Evolutionary conservation across 2,113 vertebrate genomes (phyloP).

Genomic region (Trogon surrucura): DNA sequence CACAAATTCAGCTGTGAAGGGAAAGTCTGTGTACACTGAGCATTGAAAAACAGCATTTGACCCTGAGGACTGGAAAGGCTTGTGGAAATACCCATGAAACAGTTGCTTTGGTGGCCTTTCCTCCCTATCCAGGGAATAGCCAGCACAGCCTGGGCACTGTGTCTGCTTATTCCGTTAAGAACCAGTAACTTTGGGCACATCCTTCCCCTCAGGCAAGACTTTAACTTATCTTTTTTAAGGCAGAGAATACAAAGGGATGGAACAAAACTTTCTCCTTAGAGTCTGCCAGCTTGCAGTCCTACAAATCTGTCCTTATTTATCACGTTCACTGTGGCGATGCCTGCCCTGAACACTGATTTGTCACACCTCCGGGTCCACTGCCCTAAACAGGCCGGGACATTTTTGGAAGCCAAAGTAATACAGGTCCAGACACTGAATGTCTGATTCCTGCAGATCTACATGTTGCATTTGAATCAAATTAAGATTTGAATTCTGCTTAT

Average conservation of each 20-base stretch:
- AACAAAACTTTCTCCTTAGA: neutral
- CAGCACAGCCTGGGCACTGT: neutral
- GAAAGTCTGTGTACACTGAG: neutral
- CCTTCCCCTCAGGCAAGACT: neutral
- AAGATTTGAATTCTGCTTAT: neutral
- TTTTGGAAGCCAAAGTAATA: neutral
- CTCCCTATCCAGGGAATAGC: neutral
- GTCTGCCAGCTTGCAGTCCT: neutral
- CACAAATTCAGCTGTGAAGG: neutral
- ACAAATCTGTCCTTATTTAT: neutral
- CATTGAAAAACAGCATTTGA: rapidly evolving
- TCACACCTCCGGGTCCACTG: neutral
- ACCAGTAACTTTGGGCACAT: neutral
- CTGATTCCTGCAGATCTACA: neutral
- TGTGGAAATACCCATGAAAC: neutral
- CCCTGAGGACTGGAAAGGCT: neutral
- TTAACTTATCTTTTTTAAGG: neutral
- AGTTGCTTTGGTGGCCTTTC: neutral
- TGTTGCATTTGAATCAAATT: neutral
- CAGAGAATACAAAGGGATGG: neutral
- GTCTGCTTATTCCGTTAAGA: neutral
- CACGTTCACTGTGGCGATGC: neutral
- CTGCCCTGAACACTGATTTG: neutral
- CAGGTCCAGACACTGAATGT: neutral
- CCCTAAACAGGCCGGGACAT: neutral